A percentile compares a stretch with the other conserved stretches of the same genome.
phyloP scores from a whole-genome alignment of 1,140 invertebrate species.

The Diprion similis region DNA sequence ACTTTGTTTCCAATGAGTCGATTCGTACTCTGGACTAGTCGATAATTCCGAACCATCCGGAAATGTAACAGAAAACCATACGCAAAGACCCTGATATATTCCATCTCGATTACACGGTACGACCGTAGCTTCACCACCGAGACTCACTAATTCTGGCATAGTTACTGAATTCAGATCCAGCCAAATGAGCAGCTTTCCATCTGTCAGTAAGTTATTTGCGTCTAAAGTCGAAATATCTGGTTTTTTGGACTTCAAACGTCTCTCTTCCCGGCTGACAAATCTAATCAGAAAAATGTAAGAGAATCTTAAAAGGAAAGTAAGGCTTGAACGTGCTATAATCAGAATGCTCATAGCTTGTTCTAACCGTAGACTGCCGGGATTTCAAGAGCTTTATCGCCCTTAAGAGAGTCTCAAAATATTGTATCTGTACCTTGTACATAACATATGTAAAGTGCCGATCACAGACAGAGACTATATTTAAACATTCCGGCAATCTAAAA shows the following conservation, averaged over 20 bases:
- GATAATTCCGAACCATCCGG: constrained; percentile 70
- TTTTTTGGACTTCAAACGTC: constrained; percentile 42
- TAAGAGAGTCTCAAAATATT: too few species aligned
- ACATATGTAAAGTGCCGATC: too few species aligned
- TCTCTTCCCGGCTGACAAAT: constrained; percentile 44
- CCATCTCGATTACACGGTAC: constrained; percentile 63
- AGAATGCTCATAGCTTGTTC: too few species aligned
- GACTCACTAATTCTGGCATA: constrained; percentile 76
- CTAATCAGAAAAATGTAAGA: constrained; percentile 30
- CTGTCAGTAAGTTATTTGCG: constrained; percentile 55
- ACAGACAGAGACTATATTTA: too few species aligned
- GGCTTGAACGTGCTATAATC: neutral
- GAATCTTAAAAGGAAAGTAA: neutral
- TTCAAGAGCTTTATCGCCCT: too few species aligned
- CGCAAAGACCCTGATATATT: constrained; percentile 83
- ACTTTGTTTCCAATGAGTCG: constrained; percentile 98
- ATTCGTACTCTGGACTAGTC: constrained; percentile 75
- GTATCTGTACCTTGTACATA: too few species aligned
- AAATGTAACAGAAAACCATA: constrained; percentile 85
- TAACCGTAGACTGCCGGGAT: too few species aligned
- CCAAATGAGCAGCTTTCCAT: constrained; percentile 72
- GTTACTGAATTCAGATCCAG: constrained; percentile 76
- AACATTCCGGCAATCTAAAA: too few species aligned
- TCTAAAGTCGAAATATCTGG: constrained; percentile 51
- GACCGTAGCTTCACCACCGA: constrained; percentile 71